phyloP scores from a whole-genome alignment of 2,888 invertebrate genomes.

The Monochamus alternatus region DNA sequence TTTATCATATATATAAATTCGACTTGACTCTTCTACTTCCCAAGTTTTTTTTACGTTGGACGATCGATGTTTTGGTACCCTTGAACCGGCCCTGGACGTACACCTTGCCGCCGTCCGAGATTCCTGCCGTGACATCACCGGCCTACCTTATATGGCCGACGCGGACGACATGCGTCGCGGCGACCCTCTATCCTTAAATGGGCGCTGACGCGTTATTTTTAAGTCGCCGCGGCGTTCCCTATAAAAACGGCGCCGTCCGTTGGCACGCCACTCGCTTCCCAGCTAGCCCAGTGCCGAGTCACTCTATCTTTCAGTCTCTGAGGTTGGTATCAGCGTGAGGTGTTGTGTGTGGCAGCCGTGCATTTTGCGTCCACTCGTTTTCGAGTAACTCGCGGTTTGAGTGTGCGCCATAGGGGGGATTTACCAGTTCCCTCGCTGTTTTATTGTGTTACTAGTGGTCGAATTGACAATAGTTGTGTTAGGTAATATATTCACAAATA shows the following conservation, averaged over 20 bases:
- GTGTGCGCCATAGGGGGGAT: background rate
- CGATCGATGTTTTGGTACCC: too few species aligned
- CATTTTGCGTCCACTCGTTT: background rate
- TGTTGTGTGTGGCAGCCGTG: constrained; percentile 21
- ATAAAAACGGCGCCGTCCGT: constrained; percentile 52
- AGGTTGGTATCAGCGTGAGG: constrained; percentile 45
- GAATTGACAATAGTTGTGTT: background rate
- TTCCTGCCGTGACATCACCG: constrained; percentile 45
- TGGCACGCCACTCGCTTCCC: constrained; percentile 42
- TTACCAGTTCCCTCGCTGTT: background rate
- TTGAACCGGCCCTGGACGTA: background rate
- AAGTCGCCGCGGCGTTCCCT: constrained; percentile 57
- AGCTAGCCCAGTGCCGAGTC: constrained; percentile 46
- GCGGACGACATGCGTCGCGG: constrained; percentile 65
- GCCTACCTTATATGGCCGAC: constrained; percentile 67
- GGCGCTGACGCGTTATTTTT: constrained; percentile 65
- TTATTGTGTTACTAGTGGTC: background rate
- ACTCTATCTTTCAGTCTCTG: constrained; percentile 32
- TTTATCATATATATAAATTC: too few species aligned
- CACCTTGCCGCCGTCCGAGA: constrained; percentile 41
- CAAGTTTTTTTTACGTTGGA: too few species aligned
- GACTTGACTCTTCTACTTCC: too few species aligned
- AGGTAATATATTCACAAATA: background rate
- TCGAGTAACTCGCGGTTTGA: background rate
- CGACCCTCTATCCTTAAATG: constrained; percentile 67